Base-by-base conservation (phyloP, 2,797 vertebrate genomes). In the Acomys russatus region DNA sequence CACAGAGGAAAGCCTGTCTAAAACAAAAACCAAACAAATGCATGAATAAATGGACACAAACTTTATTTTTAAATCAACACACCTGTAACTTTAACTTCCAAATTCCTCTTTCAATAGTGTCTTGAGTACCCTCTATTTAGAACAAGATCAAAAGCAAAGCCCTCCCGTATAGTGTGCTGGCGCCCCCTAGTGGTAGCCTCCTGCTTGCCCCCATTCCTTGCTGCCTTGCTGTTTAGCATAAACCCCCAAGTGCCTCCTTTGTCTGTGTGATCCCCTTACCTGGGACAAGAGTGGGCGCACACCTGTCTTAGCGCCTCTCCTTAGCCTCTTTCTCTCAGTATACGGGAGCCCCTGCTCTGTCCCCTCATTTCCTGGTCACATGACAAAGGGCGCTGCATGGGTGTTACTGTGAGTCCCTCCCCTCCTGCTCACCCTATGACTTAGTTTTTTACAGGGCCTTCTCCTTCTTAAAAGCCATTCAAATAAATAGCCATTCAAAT, bases 401-500 rank as follows among this genome's bases (percentile, higher is more conserved):
- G 73, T 15, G 35, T 28, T 73, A 1, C 0, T 2, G 6, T 56
- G 79, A 66, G 28, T 35, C 35, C 88, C 49, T 82, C 44, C 83
- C 30, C 71, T 71, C 70, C 1, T 33, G 84, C 44, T 96, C 70
- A 12, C 63, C 68, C 61, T 64, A 0, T 1, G 70, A n/a, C 80
- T 93, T 89, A 49, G 3, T 70, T 54, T 70, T 54, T 92, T 51
- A 87, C 79, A 73, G 15, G 63, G 85, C 77, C 80, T 95, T 88
- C 68, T 76, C 91, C 56, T 49, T 85, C 83, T 95, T 91, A 68
- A 96, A 96, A 96, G 91, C 79, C 92, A 94, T 92, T 68, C 38
- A 88, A 92, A 97, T 96, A 97, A 97, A 97, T 10, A 85, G 49
- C 54, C 88, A 90, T 88, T 61, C 73, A 76, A 79, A 84, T 83